Conservation (phyloP, 2,888 invertebrate genomes). For the Lepidochitona cinerea region DNA sequence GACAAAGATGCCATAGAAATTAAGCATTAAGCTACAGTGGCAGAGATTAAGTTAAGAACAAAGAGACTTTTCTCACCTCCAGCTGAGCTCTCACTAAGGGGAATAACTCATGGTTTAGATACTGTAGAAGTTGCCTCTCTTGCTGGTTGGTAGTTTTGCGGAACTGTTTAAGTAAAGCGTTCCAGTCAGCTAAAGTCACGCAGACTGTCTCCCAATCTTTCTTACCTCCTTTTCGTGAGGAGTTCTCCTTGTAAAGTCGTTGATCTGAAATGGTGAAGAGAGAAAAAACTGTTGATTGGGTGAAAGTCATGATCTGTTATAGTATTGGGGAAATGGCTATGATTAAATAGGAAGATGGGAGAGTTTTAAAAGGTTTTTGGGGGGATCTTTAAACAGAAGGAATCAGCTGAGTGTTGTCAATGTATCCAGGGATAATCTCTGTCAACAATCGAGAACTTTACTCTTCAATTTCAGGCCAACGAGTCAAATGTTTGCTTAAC, state of each 20-base stretch:
- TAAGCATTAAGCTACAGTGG: too few relatives aligned
- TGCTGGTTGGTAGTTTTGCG: slow-evolving; percentile 47
- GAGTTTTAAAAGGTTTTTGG: not conserved
- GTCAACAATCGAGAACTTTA: not conserved
- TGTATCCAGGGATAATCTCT: not conserved
- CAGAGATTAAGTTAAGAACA: not conserved
- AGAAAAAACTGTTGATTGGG: too few relatives aligned
- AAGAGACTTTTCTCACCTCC: slow-evolving; percentile 35
- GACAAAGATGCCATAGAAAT: too few relatives aligned
- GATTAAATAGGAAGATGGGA: not conserved
- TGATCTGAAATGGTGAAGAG: not conserved
- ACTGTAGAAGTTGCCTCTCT: slow-evolving; percentile 48
- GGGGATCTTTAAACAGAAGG: too few relatives aligned
- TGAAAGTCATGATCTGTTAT: too few relatives aligned
- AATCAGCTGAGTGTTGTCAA: not conserved
- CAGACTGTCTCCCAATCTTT: slow-evolving; percentile 57
- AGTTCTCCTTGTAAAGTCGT: slow-evolving; percentile 51
- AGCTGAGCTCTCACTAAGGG: slow-evolving; percentile 50
- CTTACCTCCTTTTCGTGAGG: slow-evolving; percentile 43
- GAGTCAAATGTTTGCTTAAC: too few relatives aligned
- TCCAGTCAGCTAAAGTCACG: slow-evolving; percentile 48
- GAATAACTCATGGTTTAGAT: slow-evolving; percentile 51
- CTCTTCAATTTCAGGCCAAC: too few relatives aligned
- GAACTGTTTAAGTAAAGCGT: slow-evolving; percentile 49
- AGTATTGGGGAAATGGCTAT: not conserved